Evolutionary conservation across 2,797 vertebrate genomes (phyloP).

Genomic region (Tachyglossus aculeatus): DNA sequence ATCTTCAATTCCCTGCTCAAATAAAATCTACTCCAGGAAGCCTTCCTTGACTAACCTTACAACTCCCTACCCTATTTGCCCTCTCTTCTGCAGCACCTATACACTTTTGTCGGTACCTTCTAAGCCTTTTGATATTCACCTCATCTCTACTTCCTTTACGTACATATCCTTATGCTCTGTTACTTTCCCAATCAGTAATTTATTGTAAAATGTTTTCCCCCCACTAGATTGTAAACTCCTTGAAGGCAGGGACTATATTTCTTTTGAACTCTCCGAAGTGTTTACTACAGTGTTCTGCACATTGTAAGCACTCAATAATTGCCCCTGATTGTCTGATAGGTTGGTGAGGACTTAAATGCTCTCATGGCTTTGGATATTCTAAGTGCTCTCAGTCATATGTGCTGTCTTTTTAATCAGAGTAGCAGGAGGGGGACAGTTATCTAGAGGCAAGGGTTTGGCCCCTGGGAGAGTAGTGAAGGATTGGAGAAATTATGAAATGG

Average conservation of each 20-base stretch:
- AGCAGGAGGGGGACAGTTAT: background rate
- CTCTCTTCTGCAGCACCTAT: background rate
- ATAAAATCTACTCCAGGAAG: background rate
- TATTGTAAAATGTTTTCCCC: too few species aligned
- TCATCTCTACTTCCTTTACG: background rate
- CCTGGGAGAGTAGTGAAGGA: background rate
- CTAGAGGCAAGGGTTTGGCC: background rate
- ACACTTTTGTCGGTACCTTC: background rate
- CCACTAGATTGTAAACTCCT: background rate
- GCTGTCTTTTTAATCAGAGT: background rate
- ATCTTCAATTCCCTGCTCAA: background rate
- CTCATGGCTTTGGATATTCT: background rate
- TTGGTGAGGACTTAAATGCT: background rate
- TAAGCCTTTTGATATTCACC: background rate
- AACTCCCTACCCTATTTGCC: accelerated
- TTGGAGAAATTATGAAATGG: too few species aligned
- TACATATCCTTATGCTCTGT: background rate
- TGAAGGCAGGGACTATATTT: background rate
- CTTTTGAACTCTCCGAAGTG: background rate
- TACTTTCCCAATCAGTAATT: too few species aligned
- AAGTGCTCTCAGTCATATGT: background rate
- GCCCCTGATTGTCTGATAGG: background rate
- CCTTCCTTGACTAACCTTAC: background rate
- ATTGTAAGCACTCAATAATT: background rate
- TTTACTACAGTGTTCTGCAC: background rate